phyloP scores from a whole-genome alignment of 1,140 invertebrate species.

The Choristoneura fumiferana region DNA sequence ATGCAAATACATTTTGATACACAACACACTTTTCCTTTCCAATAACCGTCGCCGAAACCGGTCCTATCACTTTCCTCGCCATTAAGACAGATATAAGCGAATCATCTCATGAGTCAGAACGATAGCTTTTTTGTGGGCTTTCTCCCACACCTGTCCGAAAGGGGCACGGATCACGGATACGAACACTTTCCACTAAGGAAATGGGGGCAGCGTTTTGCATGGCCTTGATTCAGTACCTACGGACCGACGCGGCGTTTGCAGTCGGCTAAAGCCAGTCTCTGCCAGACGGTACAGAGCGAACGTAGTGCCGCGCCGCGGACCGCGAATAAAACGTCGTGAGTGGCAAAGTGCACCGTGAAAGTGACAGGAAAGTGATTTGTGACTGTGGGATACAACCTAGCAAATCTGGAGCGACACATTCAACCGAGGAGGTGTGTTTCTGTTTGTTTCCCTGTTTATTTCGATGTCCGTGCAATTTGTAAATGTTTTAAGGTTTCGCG shows the following conservation, averaged over 20 bases:
- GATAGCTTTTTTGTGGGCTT: slow-evolving; percentile 69
- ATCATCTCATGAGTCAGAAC: slow-evolving; percentile 66
- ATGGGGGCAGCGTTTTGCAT: slow-evolving; percentile 74
- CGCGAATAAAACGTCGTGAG: slow-evolving; percentile 45
- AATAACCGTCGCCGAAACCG: slow-evolving; percentile 51
- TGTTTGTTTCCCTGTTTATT: slow-evolving; percentile 31
- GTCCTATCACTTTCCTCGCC: slow-evolving; percentile 66
- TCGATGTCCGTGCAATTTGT: slow-evolving; percentile 13
- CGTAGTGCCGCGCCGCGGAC: too few species aligned
- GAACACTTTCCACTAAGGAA: slow-evolving; percentile 74
- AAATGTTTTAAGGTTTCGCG: slow-evolving; percentile 25
- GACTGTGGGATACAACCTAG: slow-evolving; percentile 35
- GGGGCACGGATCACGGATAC: slow-evolving; percentile 66
- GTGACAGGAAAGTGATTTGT: slow-evolving; percentile 38
- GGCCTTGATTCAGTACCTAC: slow-evolving; percentile 57
- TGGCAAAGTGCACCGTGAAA: slow-evolving; percentile 37
- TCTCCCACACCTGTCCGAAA: slow-evolving; percentile 72
- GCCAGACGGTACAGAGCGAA: slow-evolving; percentile 23
- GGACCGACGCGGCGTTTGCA: slow-evolving; percentile 37
- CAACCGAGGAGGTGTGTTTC: slow-evolving; percentile 55
- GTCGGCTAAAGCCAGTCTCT: slow-evolving; percentile 46
- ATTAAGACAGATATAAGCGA: slow-evolving; percentile 31
- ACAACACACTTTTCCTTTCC: slow-evolving; percentile 34
- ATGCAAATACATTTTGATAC: too few species aligned
- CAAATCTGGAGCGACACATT: slow-evolving; percentile 66